Evolutionary conservation across 2,888 invertebrate species (phyloP).

Genomic region (Hyppa rectilinea): DNA sequence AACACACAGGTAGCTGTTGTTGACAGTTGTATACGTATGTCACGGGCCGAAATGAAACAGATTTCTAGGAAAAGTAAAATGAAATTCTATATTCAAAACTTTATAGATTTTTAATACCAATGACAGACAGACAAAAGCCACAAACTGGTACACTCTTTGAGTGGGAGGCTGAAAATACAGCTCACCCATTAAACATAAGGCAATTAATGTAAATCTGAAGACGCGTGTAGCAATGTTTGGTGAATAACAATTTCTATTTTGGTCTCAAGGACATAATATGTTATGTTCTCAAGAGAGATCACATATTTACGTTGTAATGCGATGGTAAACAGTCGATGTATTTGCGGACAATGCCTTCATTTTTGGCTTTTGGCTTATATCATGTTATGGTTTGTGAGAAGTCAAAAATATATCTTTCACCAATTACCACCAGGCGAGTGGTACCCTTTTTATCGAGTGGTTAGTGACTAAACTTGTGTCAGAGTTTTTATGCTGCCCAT

Average conservation of each 20-base stretch:
- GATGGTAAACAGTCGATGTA: constrained; percentile 19
- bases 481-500: too few species aligned
- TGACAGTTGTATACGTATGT: too few species aligned
- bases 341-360: not conserved
- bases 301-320: not conserved
- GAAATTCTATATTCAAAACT: not conserved
- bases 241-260: constrained; percentile 19
- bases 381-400: too few species aligned
- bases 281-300: not conserved
- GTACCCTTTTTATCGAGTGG: too few species aligned
- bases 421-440: too few species aligned
- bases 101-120: not conserved
- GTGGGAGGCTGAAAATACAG: not conserved
- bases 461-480: too few species aligned
- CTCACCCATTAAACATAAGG: constrained; percentile 1
- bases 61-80: not conserved
- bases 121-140: not conserved
- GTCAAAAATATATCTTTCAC: too few species aligned
- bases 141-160: not conserved
- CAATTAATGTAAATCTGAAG: constrained; percentile 16
- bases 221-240: not conserved
- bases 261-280: constrained; percentile 5
- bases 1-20: too few species aligned
- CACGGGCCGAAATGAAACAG: not conserved
- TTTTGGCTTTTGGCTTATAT: too few species aligned